Evolutionary conservation across 2,888 invertebrate genomes (phyloP).

Genomic region (Eumacrocentrus americanus): DNA sequence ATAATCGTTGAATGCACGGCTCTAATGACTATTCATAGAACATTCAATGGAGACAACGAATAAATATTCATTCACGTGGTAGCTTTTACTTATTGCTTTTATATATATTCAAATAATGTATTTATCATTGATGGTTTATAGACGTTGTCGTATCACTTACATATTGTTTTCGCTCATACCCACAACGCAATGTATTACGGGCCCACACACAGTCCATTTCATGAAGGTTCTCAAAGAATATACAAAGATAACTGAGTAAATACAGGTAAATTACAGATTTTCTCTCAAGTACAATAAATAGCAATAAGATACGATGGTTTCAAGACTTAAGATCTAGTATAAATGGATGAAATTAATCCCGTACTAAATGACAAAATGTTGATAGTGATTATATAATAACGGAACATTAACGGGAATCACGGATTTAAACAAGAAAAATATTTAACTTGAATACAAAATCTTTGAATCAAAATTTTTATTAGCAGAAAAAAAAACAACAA

Average conservation of each 20-base stretch:
- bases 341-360: constrained; percentile 17
- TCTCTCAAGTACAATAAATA: constrained; percentile 41
- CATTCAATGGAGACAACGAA: constrained; percentile 3
- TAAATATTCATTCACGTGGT: constrained; percentile 30
- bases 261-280: constrained; percentile 26
- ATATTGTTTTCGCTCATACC: neutral
- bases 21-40: neutral
- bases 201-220: too few species aligned
- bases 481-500: too few species aligned
- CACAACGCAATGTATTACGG: too few species aligned
- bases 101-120: constrained; percentile 40
- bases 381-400: neutral
- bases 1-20: neutral
- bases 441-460: neutral
- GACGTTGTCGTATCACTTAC: too few species aligned
- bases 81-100: constrained; percentile 47
- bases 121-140: neutral
- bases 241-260: constrained; percentile 3
- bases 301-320: constrained; percentile 41
- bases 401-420: neutral
- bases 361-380: neutral
- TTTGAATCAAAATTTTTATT: neutral
- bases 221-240: neutral
- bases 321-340: constrained; percentile 34
- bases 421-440: too few species aligned